phyloP scores from a whole-genome alignment of 2,113 vertebrate genomes.

The Odobenus rosmarus region DNA sequence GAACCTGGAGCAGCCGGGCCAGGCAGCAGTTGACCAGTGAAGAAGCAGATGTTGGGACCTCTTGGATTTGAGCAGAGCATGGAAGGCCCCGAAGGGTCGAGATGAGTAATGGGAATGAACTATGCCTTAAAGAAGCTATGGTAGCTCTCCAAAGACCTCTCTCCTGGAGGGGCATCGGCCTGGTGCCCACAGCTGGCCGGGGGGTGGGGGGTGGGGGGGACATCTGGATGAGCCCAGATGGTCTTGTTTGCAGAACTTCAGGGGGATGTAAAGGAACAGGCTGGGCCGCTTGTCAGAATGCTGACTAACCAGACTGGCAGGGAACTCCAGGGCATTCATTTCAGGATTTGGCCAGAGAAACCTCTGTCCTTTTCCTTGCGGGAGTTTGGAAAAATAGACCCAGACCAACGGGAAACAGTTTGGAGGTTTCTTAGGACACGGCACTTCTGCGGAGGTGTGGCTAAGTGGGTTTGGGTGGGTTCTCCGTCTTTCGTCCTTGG shows the following conservation, averaged over 20 bases:
- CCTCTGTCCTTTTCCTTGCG: neutral
- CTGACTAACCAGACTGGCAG: neutral
- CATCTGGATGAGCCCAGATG: neutral
- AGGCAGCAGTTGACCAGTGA: neutral
- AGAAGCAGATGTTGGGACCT: neutral
- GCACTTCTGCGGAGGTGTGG: neutral
- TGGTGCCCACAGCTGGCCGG: neutral
- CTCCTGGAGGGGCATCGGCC: accelerated
- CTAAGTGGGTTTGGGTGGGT: neutral
- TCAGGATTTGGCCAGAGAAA: neutral
- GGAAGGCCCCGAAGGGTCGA: neutral
- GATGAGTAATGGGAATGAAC: neutral
- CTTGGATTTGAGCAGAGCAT: neutral
- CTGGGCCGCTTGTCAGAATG: neutral
- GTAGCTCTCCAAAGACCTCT: neutral
- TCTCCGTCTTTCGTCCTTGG: neutral
- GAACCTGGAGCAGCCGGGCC: neutral
- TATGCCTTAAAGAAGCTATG: neutral
- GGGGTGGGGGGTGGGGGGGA: no score
- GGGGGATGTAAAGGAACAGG: neutral
- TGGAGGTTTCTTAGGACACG: neutral
- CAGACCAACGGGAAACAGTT: neutral
- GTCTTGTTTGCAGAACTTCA: neutral
- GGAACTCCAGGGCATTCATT: neutral
- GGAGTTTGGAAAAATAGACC: neutral